phyloP scores from a whole-genome alignment of 2,888 invertebrate genomes.

The Nemurella pictetii region DNA sequence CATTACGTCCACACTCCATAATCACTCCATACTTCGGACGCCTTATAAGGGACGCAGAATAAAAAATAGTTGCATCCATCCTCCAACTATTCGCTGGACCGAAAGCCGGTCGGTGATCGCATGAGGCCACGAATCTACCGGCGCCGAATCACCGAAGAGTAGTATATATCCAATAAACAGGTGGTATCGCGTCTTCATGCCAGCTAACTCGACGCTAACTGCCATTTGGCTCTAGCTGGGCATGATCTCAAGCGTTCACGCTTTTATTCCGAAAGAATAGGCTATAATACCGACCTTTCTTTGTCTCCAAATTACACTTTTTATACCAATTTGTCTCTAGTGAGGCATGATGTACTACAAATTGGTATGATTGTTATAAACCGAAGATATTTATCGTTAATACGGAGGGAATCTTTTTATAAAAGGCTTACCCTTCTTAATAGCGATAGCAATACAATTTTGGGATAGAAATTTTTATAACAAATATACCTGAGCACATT shows the following conservation, averaged over 20 bases:
- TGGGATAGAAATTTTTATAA: neutral
- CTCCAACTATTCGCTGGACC: neutral
- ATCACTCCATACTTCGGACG: neutral
- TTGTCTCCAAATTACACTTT: slow-evolving; percentile 33
- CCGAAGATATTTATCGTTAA: neutral
- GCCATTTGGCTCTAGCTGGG: neutral
- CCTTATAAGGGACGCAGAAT: neutral
- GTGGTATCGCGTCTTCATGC: neutral
- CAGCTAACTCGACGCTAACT: neutral
- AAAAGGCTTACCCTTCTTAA: neutral
- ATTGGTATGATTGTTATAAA: slow-evolving; percentile 32
- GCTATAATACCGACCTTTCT: neutral
- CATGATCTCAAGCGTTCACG: neutral
- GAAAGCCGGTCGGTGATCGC: neutral
- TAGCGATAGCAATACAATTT: neutral
- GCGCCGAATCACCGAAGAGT: neutral
- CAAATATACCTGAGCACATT: neutral
- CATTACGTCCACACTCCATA: neutral
- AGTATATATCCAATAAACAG: neutral
- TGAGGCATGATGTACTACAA: slow-evolving; percentile 34
- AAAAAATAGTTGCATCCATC: too few species aligned
- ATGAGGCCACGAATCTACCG: neutral
- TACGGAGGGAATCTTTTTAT: neutral
- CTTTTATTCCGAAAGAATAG: neutral
- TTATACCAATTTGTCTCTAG: slow-evolving; percentile 32